These are phyloP conservation scores for Trachythela sp. DNA, from an alignment of 64 coral and sea anemone species.

Conservation along the genomic window DNA sequence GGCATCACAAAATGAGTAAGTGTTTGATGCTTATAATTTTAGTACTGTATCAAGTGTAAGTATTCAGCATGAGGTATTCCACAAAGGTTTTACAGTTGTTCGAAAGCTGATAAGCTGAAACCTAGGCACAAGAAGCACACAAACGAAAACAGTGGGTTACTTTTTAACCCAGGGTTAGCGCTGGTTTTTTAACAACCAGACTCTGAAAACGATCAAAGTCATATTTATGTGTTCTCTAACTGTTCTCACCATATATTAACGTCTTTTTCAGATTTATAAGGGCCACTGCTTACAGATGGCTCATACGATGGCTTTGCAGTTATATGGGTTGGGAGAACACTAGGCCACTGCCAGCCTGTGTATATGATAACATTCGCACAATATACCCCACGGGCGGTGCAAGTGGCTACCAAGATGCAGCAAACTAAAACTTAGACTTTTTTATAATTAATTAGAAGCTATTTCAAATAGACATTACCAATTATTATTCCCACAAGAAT, in stretches of 20 bases:
- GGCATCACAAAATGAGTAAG: not conserved
- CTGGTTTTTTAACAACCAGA: not conserved
- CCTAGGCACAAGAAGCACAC: not conserved
- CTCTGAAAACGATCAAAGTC: not conserved
- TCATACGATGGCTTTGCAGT: not conserved
- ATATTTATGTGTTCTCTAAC: not conserved
- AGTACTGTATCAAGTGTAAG: not conserved
- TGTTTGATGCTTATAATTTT: not conserved
- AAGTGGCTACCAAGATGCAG: not conserved
- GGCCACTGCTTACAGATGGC: conserved; percentile 11
- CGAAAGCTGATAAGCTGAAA: not conserved
- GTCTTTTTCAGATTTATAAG: not conserved
- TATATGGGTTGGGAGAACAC: conserved; percentile 17
- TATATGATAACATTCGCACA: not conserved
- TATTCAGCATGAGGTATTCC: not conserved
- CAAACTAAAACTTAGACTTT: not conserved
- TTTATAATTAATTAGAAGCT: too few species aligned
- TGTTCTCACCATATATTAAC: not conserved
- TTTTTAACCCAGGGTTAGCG: not conserved
- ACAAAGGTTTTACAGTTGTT: not conserved
- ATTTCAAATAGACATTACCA: too few species aligned
- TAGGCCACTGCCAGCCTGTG: not conserved
- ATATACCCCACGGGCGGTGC: not conserved
- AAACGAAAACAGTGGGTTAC: not conserved
- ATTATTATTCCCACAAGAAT: too few species aligned